Evolutionary conservation across 2,797 vertebrate species (phyloP).

Genomic region (Calcarius lapponicus): DNA sequence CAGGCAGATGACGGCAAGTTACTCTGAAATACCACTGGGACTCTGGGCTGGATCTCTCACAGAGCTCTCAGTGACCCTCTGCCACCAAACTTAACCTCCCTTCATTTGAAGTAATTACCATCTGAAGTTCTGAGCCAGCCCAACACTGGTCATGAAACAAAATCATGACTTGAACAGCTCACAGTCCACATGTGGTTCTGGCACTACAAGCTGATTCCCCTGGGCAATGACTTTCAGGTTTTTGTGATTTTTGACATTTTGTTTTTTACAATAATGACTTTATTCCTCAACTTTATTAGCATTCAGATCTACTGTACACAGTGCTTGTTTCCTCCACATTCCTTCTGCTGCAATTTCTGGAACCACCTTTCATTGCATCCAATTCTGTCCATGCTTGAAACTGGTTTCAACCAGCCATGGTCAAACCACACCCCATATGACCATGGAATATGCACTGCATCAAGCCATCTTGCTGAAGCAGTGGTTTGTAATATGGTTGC

Average conservation of each 20-base stretch:
- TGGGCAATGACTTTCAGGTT: constrained; percentile 34
- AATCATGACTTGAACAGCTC: constrained; percentile 20
- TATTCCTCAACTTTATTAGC: constrained; percentile 36
- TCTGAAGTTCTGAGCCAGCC: neutral
- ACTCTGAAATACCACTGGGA: neutral
- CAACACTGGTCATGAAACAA: neutral
- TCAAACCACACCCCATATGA: constrained; percentile 51
- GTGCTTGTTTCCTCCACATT: neutral
- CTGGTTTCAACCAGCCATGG: constrained; percentile 21
- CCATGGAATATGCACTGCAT: constrained; percentile 12
- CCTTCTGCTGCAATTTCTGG: neutral
- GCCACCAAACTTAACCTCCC: neutral
- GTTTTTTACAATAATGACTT: neutral
- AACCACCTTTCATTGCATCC: constrained; percentile 19
- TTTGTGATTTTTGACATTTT: neutral
- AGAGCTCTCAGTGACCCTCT: constrained; percentile 5
- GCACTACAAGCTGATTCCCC: neutral
- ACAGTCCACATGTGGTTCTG: constrained; percentile 33
- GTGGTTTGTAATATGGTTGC: constrained; percentile 40
- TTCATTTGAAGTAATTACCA: neutral
- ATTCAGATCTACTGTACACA: neutral
- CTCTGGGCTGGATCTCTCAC: neutral
- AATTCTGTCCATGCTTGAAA: neutral
- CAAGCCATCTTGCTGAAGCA: constrained; percentile 40
- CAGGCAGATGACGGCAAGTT: neutral